Evolutionary conservation across 2,888 invertebrate species (phyloP).

Genomic region (Apoda limacodes): DNA sequence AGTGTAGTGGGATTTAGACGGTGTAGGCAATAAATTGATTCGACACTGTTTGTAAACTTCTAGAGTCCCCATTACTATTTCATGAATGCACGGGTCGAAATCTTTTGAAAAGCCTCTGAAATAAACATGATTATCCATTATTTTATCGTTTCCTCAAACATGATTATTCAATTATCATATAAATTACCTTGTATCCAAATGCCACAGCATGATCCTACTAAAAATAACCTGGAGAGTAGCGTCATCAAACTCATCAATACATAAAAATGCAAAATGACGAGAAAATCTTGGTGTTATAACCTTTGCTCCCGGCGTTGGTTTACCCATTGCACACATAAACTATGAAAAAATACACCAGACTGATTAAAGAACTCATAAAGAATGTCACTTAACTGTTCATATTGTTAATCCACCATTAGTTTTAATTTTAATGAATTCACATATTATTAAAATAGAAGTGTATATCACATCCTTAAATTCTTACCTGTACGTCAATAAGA

Average conservation of each 20-base stretch:
- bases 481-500: conserved; percentile 87
- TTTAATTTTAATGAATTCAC: too few relatives aligned
- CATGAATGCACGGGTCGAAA: conserved; percentile 92
- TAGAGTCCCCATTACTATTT: conserved; percentile 88
- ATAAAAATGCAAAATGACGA: conserved; percentile 86
- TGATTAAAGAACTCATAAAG: conserved; percentile 2
- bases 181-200: conserved; percentile 87
- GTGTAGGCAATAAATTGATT: conserved; percentile 88
- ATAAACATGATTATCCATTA: conserved; percentile 8
- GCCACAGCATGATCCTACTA: conserved; percentile 92
- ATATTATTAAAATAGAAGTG: too few relatives aligned
- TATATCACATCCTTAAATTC: too few relatives aligned
- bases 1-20: conserved; percentile 93
- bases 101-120: conserved; percentile 92
- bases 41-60: conserved; percentile 88
- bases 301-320: conserved; percentile 84
- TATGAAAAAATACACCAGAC: conserved; percentile 41
- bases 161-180: background rate
- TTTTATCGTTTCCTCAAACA: conserved; percentile 1
- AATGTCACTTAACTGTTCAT: too few relatives aligned
- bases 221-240: conserved; percentile 87
- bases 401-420: too few relatives aligned
- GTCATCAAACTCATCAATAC: conserved; percentile 92
- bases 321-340: conserved; percentile 89
- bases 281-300: conserved; percentile 87